phyloP scores from a whole-genome alignment of 2,113 vertebrate genomes.

The Charadrius vociferus region DNA sequence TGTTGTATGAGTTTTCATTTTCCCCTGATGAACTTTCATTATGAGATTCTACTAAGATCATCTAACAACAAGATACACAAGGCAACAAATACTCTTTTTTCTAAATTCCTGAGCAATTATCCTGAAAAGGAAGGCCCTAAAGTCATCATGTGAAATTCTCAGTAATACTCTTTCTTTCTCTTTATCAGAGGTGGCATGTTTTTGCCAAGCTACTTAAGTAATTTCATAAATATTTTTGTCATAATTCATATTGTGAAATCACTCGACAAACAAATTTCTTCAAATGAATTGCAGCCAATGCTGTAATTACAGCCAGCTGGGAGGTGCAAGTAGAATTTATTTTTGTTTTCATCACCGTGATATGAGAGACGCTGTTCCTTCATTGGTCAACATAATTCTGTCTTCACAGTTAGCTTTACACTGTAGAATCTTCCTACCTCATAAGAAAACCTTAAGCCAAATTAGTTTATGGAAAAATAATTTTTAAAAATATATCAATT shows the following conservation, averaged over 20 bases:
- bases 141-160: neutral
- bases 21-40: neutral
- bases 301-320: neutral
- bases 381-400: slow-evolving; percentile 38
- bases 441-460: neutral
- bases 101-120: neutral
- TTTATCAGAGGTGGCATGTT: slow-evolving; percentile 25
- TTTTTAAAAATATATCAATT: too few species aligned
- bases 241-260: slow-evolving; percentile 64
- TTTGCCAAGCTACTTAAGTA: slow-evolving; percentile 46
- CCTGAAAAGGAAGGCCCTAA: slow-evolving; percentile 34
- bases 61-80: neutral
- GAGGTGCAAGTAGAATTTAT: slow-evolving; percentile 31
- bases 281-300: slow-evolving; percentile 23
- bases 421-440: neutral
- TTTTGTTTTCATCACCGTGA: slow-evolving; percentile 58
- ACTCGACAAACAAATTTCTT: slow-evolving; percentile 49
- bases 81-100: neutral
- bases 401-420: slow-evolving; percentile 20
- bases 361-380: neutral
- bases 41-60: neutral
- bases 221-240: slow-evolving; percentile 13
- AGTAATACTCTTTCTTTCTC: neutral
- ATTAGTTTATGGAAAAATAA: neutral
- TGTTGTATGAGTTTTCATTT: neutral